These are phyloP conservation scores for Benthosema pterotum DNA, from an alignment of 2,797 vertebrate species.

Conservation along the genomic window DNA sequence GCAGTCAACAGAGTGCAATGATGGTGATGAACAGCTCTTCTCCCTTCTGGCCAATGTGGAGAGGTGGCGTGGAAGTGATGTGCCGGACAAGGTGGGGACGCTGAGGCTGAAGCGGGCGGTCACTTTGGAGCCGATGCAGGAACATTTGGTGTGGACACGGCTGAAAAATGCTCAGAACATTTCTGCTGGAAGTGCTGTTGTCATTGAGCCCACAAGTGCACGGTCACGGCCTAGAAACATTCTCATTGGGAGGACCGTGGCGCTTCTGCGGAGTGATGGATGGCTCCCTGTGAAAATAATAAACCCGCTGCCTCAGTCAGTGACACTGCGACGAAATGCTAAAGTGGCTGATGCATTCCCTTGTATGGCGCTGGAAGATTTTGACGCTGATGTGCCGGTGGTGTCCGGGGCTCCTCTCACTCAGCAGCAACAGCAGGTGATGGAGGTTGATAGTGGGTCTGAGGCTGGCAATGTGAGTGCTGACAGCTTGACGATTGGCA, in stretches of 20 bases:
- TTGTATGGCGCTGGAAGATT: conserved; percentile 20
- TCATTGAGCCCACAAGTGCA: conserved; percentile 8
- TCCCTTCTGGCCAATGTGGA: conserved; percentile 16
- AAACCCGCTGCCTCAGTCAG: conserved; percentile 4
- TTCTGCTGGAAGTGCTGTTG: conserved; percentile 21
- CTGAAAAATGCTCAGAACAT: background rate
- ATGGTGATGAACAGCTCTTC: background rate
- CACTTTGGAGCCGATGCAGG: conserved; percentile 23
- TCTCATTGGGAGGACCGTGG: conserved; percentile 14
- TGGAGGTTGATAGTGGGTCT: background rate
- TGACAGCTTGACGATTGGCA: background rate
- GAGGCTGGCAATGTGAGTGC: background rate
- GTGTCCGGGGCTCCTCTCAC: background rate
- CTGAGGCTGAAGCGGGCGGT: conserved; percentile 24
- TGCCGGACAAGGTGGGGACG: conserved; percentile 25
- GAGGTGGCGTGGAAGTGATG: background rate
- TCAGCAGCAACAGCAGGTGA: background rate
- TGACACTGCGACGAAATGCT: conserved; percentile 30
- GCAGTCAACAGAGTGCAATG: fast-evolving
- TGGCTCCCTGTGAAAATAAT: conserved; percentile 24
- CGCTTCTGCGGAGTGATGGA: conserved; percentile 5
- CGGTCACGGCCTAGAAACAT: conserved; percentile 12
- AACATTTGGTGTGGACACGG: conserved; percentile 37
- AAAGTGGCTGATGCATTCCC: conserved; percentile 30
- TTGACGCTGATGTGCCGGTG: background rate